A percentile compares a stretch with the other conserved stretches of the same genome.
phyloP scores from a whole-genome alignment of 2,113 vertebrate genomes.

The Brachyhypopomus gauderio region DNA sequence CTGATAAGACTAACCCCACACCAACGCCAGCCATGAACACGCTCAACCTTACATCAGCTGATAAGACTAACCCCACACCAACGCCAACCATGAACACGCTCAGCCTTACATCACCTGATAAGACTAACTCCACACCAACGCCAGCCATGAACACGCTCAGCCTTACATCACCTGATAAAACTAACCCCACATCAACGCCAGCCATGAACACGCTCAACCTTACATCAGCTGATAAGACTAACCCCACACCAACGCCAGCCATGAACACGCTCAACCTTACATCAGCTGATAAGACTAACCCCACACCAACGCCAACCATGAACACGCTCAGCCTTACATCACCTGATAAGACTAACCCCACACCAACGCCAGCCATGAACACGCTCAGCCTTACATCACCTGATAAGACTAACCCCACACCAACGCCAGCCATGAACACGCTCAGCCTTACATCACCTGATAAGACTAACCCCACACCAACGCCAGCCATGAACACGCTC shows the following conservation, averaged over 20 bases:
- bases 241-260: neutral
- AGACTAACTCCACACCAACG: neutral
- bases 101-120: slow-evolving; percentile 4
- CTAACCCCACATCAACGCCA: neutral
- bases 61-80: neutral
- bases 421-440: neutral
- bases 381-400: slow-evolving; percentile 20
- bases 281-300: neutral
- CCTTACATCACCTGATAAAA: neutral
- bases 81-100: neutral
- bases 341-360: neutral
- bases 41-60: slow-evolving; percentile 9
- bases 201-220: slow-evolving; percentile 3
- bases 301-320: neutral
- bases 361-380: neutral
- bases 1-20: neutral
- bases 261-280: slow-evolving; percentile 10
- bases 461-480: neutral
- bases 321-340: slow-evolving; percentile 12
- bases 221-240: slow-evolving; percentile 26
- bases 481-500: neutral
- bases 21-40: neutral
- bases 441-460: slow-evolving; percentile 8
- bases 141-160: neutral
- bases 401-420: neutral